Conservation (phyloP, 2,797 vertebrate genomes). For the Parauchenoglanis ngamensis region DNA sequence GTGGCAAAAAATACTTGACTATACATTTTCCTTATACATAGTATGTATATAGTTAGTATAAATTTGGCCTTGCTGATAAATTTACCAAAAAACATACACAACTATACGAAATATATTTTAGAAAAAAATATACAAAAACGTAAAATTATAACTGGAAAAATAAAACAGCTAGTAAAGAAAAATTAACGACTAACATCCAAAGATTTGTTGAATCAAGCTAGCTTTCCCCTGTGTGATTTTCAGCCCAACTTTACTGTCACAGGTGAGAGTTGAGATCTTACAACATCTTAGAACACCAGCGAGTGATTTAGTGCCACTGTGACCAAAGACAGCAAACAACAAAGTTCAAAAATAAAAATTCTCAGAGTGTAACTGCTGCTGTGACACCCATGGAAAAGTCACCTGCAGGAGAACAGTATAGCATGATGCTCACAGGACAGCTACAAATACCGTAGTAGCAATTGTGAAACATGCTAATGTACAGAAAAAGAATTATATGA, state of each 20-base stretch:
- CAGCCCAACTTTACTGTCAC: neutral
- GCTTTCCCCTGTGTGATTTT: neutral
- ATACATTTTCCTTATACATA: neutral
- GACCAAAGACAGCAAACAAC: neutral
- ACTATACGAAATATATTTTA: neutral
- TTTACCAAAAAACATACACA: neutral
- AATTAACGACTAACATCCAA: too few species aligned
- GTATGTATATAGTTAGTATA: neutral
- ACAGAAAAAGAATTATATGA: too few species aligned
- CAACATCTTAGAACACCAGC: neutral
- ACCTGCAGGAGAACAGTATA: neutral
- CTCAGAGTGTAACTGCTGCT: neutral
- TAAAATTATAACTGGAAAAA: neutral
- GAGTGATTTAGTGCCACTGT: neutral
- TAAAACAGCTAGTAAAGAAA: neutral
- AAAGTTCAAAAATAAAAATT: neutral
- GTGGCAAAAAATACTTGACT: slow-evolving; percentile 9
- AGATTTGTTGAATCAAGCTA: neutral
- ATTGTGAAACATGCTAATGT: neutral
- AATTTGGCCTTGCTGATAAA: neutral
- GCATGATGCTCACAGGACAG: neutral
- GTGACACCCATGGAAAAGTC: neutral
- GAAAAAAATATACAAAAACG: neutral
- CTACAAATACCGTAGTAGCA: neutral
- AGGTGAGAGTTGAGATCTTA: neutral